Evolutionary conservation across 2,113 vertebrate species (phyloP).

Genomic region (Pontoporia blainvillei): DNA sequence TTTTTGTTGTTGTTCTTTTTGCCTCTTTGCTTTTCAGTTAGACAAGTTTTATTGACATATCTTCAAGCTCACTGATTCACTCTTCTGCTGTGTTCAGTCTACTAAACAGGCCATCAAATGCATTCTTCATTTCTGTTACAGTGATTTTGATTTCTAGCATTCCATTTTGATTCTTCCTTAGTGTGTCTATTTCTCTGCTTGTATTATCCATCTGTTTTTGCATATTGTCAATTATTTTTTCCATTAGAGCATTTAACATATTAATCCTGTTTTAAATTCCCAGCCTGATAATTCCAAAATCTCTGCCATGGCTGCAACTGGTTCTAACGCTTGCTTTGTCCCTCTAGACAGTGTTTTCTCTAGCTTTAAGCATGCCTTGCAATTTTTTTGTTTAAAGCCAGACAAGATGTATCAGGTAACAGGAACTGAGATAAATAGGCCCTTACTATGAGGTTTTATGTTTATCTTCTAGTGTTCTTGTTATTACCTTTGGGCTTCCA

Average conservation of each 20-base stretch:
- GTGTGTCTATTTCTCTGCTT: background rate
- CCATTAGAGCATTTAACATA: background rate
- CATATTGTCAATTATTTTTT: background rate
- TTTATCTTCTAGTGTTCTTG: background rate
- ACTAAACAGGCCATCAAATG: background rate
- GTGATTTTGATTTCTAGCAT: background rate
- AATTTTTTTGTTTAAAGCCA: background rate
- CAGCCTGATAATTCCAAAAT: background rate
- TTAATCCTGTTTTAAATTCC: background rate
- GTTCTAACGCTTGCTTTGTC: background rate
- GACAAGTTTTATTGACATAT: background rate
- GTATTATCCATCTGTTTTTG: background rate
- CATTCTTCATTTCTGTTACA: background rate
- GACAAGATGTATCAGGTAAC: background rate
- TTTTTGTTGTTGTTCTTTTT: background rate
- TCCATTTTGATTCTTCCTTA: background rate
- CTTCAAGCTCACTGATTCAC: background rate
- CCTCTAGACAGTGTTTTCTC: background rate
- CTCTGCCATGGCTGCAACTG: background rate
- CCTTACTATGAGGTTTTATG: background rate
- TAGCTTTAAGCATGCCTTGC: background rate
- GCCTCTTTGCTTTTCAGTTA: background rate
- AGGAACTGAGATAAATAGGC: background rate
- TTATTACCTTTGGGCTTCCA: background rate
- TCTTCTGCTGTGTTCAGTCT: background rate